Evolutionary conservation across 2,888 invertebrate genomes (phyloP).

Genomic region (Lathronympha strigana): DNA sequence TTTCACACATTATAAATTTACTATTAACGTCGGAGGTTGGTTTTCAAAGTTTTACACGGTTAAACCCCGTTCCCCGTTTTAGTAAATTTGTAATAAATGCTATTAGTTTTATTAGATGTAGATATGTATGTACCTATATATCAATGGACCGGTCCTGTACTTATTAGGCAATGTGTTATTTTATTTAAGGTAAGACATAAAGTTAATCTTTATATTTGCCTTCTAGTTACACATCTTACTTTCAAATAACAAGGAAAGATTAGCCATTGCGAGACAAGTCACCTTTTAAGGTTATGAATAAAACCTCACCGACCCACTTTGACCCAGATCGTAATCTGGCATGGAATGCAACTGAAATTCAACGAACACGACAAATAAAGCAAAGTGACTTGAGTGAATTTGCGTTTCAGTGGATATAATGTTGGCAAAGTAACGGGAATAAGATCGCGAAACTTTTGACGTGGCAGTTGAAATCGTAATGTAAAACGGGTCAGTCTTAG

Average conservation of each 20-base stretch:
- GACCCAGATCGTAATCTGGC: slow-evolving; percentile 42
- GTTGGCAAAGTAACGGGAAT: slow-evolving; percentile 35
- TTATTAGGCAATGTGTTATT: background rate
- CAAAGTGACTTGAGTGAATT: slow-evolving; percentile 33
- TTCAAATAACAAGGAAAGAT: background rate
- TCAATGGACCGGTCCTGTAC: background rate
- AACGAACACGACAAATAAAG: slow-evolving; percentile 38
- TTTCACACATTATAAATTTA: too few relatives aligned
- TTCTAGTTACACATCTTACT: background rate
- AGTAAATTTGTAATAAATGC: too few relatives aligned
- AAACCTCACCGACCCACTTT: slow-evolving; percentile 34
- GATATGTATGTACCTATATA: too few relatives aligned
- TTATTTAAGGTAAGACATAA: background rate
- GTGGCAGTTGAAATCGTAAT: slow-evolving; percentile 41
- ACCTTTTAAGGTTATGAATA: slow-evolving; percentile 35
- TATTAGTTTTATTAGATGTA: too few relatives aligned
- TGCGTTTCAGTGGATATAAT: slow-evolving; percentile 32
- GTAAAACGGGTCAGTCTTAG: slow-evolving; percentile 50
- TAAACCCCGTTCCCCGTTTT: too few relatives aligned
- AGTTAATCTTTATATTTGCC: background rate
- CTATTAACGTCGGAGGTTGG: too few relatives aligned
- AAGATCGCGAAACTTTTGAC: slow-evolving; percentile 33
- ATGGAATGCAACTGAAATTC: slow-evolving; percentile 37
- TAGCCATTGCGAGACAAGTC: slow-evolving; percentile 11
- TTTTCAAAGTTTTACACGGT: too few relatives aligned